Base-by-base conservation (phyloP, 2,113 vertebrate genomes). In the Campylorhamphus procurvoides region DNA sequence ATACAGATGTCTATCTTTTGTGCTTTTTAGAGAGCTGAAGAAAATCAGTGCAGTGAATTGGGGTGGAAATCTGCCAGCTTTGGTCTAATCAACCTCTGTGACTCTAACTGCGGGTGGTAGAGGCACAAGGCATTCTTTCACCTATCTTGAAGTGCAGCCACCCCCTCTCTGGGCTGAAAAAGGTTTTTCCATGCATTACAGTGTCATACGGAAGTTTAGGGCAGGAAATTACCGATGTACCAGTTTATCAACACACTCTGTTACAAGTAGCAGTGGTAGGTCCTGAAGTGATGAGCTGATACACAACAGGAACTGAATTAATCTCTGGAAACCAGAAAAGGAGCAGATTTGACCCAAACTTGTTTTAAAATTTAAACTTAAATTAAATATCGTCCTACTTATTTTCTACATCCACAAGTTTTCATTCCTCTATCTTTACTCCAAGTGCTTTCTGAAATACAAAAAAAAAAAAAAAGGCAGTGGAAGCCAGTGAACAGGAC, bases 51-150 rank as follows among this genome's bases (percentile, higher is more conserved):
- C 14, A 31, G 72, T 49, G 68, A 88, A 88, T 62, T 55, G n/a
- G 42, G 20, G 46, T 92, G 86, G 79, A 92, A 95, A 87, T 69
- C 62, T 85, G 75, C 58, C 90, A 90, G 44, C 49, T 88, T 87
- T 85, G 66, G 58, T 94, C 68, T 83, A 28, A 50, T 81, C 72
- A 80, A 22, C 24, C 19, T 63, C 52, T 60, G 18, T 76, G 66
- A 53, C 18, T 46, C 31, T 9, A 16, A 75, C 33, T 6, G 10
- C 58, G 91, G 55, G 7, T 2, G 3, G 24, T 15, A 28, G 16
- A 55, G 44, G 56, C 77, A 87, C 56, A 18, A 20, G 39, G 10
- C 39, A 23, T 69, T 15, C 28, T 68, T 87, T 83, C 28, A 77
- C 29, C 59, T 49, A 44, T 18, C 27, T 24, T 62, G 63, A 82